Percentiles rank a stretch among this genome's conserved stretches.
These are phyloP conservation scores for Pseudomyrmex cubaensis DNA, from an alignment of 1,140 invertebrate species.

Conservation along the genomic window DNA sequence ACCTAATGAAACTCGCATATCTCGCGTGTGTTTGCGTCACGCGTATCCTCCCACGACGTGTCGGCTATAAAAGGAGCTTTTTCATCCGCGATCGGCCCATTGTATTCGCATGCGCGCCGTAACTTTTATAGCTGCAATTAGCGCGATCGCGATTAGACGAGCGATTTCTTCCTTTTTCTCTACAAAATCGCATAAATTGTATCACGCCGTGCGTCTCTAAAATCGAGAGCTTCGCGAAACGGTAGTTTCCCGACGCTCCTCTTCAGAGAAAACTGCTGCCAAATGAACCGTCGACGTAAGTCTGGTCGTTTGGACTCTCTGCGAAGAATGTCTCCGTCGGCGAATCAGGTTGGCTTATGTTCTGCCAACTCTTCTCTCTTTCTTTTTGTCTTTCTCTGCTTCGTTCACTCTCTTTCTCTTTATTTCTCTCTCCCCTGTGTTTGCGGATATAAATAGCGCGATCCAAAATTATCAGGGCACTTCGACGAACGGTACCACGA, in stretches of 20 bases:
- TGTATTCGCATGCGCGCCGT: neutral
- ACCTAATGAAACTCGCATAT: slow-evolving; percentile 37
- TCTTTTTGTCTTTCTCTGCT: neutral
- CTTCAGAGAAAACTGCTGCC: slow-evolving; percentile 1
- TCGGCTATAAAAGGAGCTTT: slow-evolving; percentile 49
- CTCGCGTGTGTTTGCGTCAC: neutral
- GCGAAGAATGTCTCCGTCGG: slow-evolving; percentile 41
- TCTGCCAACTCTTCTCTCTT: slow-evolving; percentile 17
- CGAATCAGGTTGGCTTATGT: slow-evolving; percentile 46
- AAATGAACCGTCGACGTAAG: slow-evolving; percentile 46
- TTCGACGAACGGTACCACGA: slow-evolving; percentile 69
- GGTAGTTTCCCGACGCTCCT: neutral
- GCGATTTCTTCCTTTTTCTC: neutral
- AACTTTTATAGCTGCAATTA: slow-evolving; percentile 22
- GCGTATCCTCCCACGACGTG: slow-evolving; percentile 25
- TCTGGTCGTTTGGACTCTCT: slow-evolving; percentile 8
- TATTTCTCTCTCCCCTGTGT: slow-evolving; percentile 56
- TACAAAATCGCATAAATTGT: neutral
- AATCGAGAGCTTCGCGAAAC: slow-evolving; percentile 11
- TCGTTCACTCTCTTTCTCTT: slow-evolving; percentile 13
- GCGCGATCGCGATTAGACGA: slow-evolving; percentile 19
- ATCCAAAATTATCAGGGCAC: slow-evolving; percentile 76
- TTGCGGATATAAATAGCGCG: slow-evolving; percentile 77
- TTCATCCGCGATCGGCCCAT: slow-evolving; percentile 16
- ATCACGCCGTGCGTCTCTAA: neutral